A percentile compares a stretch with the other conserved stretches of the same genome.
These are phyloP conservation scores for Volucella inanis DNA, from an alignment of 2,888 invertebrate species.

Conservation along the genomic window DNA sequence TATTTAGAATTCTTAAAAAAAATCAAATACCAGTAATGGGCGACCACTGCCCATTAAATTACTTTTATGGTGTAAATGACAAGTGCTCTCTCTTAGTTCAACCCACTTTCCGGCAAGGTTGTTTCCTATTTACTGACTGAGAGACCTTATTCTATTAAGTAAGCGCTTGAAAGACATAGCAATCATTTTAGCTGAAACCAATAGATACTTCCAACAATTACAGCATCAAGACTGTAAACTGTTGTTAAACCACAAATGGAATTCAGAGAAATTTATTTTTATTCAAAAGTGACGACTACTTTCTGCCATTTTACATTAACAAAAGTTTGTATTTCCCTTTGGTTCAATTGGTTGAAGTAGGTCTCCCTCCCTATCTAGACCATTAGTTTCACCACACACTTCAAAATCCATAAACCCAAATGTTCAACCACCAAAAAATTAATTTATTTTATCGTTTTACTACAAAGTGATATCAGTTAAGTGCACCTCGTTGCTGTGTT, in stretches of 20 bases:
- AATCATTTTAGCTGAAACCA: no score
- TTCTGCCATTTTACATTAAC: neutral
- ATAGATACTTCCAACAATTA: neutral
- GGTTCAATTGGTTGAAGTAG: conserved; percentile 5
- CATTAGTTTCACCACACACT: conserved; percentile 59
- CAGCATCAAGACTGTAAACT: neutral
- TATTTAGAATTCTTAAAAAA: no score
- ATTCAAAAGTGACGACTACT: neutral
- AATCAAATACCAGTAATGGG: no score
- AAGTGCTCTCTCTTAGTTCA: no score
- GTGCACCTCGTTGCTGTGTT: conserved; percentile 33
- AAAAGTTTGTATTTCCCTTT: conserved; percentile 13
- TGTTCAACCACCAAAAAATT: conserved; percentile 71
- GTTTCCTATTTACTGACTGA: no score
- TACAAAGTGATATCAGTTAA: conserved; percentile 54
- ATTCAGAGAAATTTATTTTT: conserved; percentile 29
- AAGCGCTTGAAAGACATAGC: no score
- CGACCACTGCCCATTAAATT: no score
- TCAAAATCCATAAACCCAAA: conserved; percentile 59
- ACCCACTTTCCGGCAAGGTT: no score
- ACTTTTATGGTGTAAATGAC: no score
- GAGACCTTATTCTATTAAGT: no score
- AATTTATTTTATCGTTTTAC: conserved; percentile 57
- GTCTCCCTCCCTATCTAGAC: conserved; percentile 51
- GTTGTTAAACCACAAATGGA: neutral